These are phyloP conservation scores for Enteromius paludinosus DNA, from an alignment of 2,797 vertebrate genomes.

Conservation along the genomic window DNA sequence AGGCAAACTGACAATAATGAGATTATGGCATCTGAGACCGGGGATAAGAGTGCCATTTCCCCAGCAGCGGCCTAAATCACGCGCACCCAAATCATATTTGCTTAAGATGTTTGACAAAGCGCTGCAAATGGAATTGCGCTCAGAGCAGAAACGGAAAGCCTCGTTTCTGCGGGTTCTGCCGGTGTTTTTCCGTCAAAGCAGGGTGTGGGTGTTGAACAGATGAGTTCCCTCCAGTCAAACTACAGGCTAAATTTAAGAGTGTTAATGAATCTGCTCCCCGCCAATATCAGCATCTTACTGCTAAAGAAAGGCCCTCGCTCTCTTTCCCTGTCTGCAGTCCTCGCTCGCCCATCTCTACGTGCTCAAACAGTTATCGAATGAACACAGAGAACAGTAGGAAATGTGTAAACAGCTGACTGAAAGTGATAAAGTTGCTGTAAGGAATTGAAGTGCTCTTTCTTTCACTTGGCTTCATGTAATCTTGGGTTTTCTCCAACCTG, in stretches of 20 bases:
- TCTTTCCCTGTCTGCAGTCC: background rate
- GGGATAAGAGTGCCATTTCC: slow-evolving; percentile 55
- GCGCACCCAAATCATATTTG: slow-evolving; percentile 54
- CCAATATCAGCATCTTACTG: slow-evolving; percentile 22
- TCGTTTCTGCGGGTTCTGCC: background rate
- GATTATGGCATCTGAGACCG: slow-evolving; percentile 61
- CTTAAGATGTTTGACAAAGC: slow-evolving; percentile 59
- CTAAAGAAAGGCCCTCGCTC: background rate
- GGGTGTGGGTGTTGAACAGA: slow-evolving; percentile 53
- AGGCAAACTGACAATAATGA: slow-evolving; percentile 59
- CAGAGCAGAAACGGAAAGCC: slow-evolving; percentile 35
- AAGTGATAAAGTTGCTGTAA: background rate
- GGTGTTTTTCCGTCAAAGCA: slow-evolving; percentile 34
- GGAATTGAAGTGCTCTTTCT: background rate
- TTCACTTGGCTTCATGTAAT: background rate
- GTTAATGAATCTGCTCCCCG: slow-evolving; percentile 50
- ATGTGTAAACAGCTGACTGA: background rate
- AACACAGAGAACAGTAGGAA: background rate
- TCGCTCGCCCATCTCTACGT: background rate
- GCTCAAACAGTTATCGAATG: background rate
- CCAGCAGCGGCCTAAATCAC: slow-evolving; percentile 53
- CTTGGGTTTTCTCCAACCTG: background rate
- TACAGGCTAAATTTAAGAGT: slow-evolving; percentile 59
- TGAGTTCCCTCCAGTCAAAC: slow-evolving; percentile 34
- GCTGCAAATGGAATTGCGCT: slow-evolving; percentile 30